Evolutionary conservation across 53 echinoderm and acorn worm species (phyloP).

Genomic region (Antedon mediterranea): DNA sequence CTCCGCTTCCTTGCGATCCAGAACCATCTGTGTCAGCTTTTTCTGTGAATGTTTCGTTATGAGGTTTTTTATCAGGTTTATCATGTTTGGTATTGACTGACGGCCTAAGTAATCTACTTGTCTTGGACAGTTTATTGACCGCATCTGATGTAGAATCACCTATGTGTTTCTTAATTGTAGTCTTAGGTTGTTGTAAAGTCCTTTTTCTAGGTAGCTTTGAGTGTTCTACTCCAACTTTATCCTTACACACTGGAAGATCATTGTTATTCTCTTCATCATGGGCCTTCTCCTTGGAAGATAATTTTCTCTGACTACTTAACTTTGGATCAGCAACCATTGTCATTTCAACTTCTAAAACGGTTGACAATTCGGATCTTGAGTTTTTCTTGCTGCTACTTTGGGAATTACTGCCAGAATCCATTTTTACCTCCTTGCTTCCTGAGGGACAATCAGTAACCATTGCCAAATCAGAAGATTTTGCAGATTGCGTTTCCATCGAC

Average conservation of each 20-base stretch:
- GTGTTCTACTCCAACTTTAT: not conserved
- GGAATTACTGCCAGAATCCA: not conserved
- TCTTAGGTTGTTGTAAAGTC: not conserved
- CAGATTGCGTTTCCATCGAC: not conserved
- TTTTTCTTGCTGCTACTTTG: not conserved
- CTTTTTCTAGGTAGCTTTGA: not conserved
- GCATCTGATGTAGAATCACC: not conserved
- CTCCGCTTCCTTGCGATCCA: constrained; percentile 5
- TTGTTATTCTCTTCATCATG: not conserved
- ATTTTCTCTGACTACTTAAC: not conserved
- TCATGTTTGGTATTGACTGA: constrained; percentile 3
- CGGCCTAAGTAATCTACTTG: not conserved
- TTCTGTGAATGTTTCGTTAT: constrained; percentile 10
- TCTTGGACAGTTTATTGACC: not conserved
- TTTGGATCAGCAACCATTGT: not conserved
- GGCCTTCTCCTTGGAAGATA: not conserved
- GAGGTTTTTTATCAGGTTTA: constrained; percentile 19
- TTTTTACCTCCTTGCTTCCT: not conserved
- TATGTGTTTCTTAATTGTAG: not conserved
- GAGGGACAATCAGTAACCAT: not conserved
- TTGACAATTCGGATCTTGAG: not conserved
- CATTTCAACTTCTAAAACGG: not conserved
- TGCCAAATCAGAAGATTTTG: not conserved
- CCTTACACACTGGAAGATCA: not conserved
- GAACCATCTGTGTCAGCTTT: constrained; percentile 2